Conservation (phyloP, 2,113 vertebrate genomes). For the Raja brachyura region DNA sequence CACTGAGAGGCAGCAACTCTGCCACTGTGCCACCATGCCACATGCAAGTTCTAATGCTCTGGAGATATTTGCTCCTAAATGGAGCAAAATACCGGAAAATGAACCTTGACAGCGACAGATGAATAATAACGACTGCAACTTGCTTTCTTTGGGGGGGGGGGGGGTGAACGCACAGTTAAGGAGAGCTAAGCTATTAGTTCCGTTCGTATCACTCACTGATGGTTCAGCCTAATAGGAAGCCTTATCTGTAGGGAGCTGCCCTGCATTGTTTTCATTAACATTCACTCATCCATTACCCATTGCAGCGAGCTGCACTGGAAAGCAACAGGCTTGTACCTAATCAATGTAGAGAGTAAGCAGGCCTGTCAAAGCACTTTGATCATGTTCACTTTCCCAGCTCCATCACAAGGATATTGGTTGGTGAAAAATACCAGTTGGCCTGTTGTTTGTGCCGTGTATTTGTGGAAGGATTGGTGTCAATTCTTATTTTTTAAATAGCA, state of each 20-base stretch:
- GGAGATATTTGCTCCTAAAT: background rate
- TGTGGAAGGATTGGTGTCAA: slow-evolving; percentile 27
- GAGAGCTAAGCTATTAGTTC: slow-evolving; percentile 14
- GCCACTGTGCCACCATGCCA: too few relatives aligned
- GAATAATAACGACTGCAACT: slow-evolving; percentile 7
- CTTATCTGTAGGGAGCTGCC: slow-evolving; percentile 26
- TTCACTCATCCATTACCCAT: slow-evolving; percentile 33
- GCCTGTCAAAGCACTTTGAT: slow-evolving; percentile 34
- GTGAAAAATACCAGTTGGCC: slow-evolving; percentile 24
- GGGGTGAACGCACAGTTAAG: background rate
- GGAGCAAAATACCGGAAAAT: background rate
- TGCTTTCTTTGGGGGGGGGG: background rate
- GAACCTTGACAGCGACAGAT: background rate
- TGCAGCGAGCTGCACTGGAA: slow-evolving; percentile 5
- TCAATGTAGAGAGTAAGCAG: slow-evolving; percentile 32
- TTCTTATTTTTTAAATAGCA: background rate
- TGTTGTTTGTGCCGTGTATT: slow-evolving; percentile 27
- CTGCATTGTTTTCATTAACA: slow-evolving; percentile 25
- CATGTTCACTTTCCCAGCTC: slow-evolving; percentile 22
- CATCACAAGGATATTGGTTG: slow-evolving; percentile 11
- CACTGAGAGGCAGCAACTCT: too few relatives aligned
- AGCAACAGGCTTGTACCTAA: slow-evolving; percentile 10
- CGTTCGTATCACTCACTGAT: slow-evolving; percentile 17
- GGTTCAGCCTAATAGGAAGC: slow-evolving; percentile 23
- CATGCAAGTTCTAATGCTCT: background rate